Evolutionary conservation across 1,140 invertebrate genomes (phyloP).

Genomic region (Rhopalosiphum maidis): DNA sequence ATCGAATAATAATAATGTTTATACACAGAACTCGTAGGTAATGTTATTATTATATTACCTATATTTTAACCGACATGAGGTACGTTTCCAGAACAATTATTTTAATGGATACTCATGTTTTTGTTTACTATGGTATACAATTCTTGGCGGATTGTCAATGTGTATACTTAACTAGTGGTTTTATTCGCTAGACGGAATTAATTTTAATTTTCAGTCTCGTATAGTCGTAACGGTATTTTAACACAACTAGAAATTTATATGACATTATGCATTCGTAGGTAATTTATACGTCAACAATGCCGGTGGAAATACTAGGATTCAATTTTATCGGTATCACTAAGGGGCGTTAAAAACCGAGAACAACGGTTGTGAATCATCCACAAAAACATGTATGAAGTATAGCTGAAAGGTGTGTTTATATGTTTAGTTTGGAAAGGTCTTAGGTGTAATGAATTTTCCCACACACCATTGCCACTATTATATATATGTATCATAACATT

Average conservation of each 20-base stretch:
- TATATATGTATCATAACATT: not conserved
- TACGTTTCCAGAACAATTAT: not conserved
- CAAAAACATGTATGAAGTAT: not conserved
- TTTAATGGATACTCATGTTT: not conserved
- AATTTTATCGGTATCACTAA: not conserved
- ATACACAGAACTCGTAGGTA: not conserved
- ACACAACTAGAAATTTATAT: not conserved
- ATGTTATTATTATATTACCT: not conserved
- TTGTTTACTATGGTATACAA: not conserved
- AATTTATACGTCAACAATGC: not conserved
- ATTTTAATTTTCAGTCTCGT: not conserved
- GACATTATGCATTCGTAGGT: not conserved
- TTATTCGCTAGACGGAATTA: not conserved
- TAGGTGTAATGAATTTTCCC: not conserved
- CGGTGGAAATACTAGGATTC: not conserved
- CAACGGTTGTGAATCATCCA: not conserved
- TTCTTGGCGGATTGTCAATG: not conserved
- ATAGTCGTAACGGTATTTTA: not conserved
- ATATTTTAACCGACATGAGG: not conserved
- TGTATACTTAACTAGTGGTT: not conserved
- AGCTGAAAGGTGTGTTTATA: not conserved
- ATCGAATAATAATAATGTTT: not conserved
- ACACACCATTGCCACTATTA: not conserved
- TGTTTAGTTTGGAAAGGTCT: not conserved
- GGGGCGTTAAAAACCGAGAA: not conserved